These are phyloP conservation scores for Prinia subflava DNA, from an alignment of 2,113 vertebrate genomes.

Conservation along the genomic window DNA sequence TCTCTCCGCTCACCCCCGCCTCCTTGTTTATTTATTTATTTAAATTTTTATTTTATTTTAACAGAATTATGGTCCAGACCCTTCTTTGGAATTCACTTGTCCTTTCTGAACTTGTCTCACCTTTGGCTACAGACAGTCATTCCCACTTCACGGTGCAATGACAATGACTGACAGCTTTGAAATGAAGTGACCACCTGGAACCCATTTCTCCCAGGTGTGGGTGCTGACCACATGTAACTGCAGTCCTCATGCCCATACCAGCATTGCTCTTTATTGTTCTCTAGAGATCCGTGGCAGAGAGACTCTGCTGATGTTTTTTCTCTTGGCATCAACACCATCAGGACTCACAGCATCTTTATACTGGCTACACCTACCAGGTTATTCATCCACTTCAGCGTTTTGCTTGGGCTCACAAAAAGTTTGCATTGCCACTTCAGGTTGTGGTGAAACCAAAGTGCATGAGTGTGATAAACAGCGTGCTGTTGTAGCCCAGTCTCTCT, in stretches of 20 bases:
- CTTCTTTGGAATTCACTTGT: background rate
- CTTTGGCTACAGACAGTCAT: background rate
- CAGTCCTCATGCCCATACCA: background rate
- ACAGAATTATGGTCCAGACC: background rate
- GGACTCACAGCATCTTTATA: background rate
- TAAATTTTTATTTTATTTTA: background rate
- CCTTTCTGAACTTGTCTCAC: background rate
- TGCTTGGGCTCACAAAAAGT: background rate
- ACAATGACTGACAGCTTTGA: background rate
- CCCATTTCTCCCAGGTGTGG: background rate
- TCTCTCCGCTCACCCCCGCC: background rate
- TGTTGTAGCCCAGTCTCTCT: background rate
- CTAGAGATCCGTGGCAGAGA: background rate
- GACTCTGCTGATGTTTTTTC: background rate
- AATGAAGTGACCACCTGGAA: background rate
- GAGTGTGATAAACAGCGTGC: background rate
- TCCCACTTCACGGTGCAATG: background rate
- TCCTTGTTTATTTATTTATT: no score
- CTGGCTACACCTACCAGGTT: background rate
- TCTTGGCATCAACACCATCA: background rate
- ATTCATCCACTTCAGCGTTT: background rate
- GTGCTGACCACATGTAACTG: background rate
- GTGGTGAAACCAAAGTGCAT: background rate
- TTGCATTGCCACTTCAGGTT: background rate
- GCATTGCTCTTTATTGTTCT: background rate